Percentiles rank a stretch among this genome's conserved stretches.
These are phyloP conservation scores for Muscicapa comitata DNA, from an alignment of 2,797 vertebrate genomes.

Conservation along the genomic window DNA sequence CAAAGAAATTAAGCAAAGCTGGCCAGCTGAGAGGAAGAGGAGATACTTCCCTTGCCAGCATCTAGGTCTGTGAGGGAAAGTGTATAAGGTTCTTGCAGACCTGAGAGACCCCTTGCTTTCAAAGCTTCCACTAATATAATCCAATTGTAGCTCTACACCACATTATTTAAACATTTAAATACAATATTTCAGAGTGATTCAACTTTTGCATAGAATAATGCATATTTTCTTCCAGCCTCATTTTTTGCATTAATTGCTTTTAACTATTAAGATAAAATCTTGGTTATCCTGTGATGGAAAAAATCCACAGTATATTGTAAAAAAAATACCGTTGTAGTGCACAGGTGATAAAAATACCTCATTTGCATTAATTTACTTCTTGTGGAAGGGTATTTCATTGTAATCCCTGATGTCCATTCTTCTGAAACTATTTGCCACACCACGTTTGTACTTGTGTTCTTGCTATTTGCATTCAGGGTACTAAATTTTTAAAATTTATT, in stretches of 20 bases:
- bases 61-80: neutral
- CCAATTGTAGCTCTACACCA: neutral
- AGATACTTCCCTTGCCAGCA: neutral
- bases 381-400: neutral
- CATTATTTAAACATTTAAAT: neutral
- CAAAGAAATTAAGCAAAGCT: neutral
- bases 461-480: neutral
- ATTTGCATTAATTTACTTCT: neutral
- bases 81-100: neutral
- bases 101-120: neutral
- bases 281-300: neutral
- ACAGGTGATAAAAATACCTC: neutral
- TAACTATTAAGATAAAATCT: neutral
- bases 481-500: neutral
- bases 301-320: neutral
- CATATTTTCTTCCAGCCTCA: neutral
- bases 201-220: neutral
- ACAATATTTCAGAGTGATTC: neutral
- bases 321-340: neutral
- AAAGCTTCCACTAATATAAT: neutral
- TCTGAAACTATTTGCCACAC: neutral
- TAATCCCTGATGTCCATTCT: neutral
- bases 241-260: neutral
- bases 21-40: neutral
- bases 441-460: neutral